Percentiles rank a stretch among this genome's conserved stretches.
Conservation (phyloP, 2,797 vertebrate species). For the Nothura maculosa region DNA sequence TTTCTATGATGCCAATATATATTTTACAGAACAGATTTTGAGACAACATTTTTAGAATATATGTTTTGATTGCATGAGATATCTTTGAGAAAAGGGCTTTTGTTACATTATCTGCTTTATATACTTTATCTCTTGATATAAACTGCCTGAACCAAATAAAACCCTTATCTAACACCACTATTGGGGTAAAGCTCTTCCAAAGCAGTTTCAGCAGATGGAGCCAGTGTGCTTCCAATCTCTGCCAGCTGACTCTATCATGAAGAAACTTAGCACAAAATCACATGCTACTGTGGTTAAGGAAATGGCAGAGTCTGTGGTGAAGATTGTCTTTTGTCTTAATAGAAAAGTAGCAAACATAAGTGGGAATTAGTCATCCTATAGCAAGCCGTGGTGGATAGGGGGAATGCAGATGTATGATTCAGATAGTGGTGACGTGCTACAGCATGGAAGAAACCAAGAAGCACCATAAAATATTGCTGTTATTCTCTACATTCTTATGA, state of each 20-base stretch:
- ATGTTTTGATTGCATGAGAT: neutral
- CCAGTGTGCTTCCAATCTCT: constrained; percentile 65
- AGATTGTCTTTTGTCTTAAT: neutral
- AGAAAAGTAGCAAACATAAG: neutral
- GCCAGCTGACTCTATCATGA: fast-evolving
- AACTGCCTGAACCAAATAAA: neutral
- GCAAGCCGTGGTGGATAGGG: neutral
- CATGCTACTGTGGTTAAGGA: neutral
- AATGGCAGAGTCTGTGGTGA: neutral
- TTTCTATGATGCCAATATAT: neutral
- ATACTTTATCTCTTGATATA: neutral
- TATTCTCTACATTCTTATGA: neutral
- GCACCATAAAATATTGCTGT: neutral
- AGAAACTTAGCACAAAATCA: neutral
- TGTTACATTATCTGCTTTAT: neutral
- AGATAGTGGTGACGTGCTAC: fast-evolving
- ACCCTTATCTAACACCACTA: fast-evolving
- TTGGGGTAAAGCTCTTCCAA: neutral
- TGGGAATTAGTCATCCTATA: constrained; percentile 1
- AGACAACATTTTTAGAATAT: neutral
- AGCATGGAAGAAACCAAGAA: neutral
- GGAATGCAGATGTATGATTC: neutral
- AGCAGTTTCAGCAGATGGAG: constrained; percentile 77
- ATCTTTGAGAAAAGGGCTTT: neutral
- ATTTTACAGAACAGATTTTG: neutral